A percentile compares a stretch with the other conserved stretches of the same genome.
phyloP scores from a whole-genome alignment of 2,888 invertebrate genomes.

The Coelinius sp. region DNA sequence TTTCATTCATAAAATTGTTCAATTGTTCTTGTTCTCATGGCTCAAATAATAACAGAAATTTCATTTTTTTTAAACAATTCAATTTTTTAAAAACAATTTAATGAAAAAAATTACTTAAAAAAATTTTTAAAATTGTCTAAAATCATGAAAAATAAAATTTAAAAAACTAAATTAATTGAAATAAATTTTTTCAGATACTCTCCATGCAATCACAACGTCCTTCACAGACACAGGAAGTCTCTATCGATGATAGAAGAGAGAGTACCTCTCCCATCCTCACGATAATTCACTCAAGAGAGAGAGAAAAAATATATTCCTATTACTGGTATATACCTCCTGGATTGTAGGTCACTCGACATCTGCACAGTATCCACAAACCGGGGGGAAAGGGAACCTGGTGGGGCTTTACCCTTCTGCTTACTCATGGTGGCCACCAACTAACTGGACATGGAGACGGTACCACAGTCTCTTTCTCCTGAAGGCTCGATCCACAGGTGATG shows the following conservation, averaged over 20 bases:
- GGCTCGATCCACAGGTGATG: conserved; percentile 60
- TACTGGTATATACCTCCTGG: conserved; percentile 36
- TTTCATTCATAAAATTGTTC: too few relatives aligned
- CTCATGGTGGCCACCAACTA: conserved; percentile 62
- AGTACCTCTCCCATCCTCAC: background rate
- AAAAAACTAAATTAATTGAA: too few relatives aligned
- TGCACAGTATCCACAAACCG: background rate
- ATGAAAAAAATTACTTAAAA: too few relatives aligned
- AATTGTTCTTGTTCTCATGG: too few relatives aligned
- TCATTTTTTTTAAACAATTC: too few relatives aligned
- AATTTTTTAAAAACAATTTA: too few relatives aligned
- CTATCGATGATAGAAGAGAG: background rate
- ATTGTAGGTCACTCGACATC: conserved; percentile 66
- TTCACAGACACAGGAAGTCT: background rate
- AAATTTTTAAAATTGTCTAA: too few relatives aligned
- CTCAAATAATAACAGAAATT: too few relatives aligned
- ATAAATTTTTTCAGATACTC: background rate
- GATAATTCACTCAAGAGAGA: background rate
- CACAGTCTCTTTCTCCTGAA: conserved; percentile 65
- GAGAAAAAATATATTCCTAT: background rate
- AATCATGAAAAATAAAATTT: too few relatives aligned
- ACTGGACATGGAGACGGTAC: conserved; percentile 66
- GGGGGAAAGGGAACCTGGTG: conserved; percentile 44
- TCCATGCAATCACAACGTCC: background rate
- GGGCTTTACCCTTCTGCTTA: conserved; percentile 62